phyloP scores from a whole-genome alignment of 2,113 vertebrate genomes.

The Patagioenas fasciata region DNA sequence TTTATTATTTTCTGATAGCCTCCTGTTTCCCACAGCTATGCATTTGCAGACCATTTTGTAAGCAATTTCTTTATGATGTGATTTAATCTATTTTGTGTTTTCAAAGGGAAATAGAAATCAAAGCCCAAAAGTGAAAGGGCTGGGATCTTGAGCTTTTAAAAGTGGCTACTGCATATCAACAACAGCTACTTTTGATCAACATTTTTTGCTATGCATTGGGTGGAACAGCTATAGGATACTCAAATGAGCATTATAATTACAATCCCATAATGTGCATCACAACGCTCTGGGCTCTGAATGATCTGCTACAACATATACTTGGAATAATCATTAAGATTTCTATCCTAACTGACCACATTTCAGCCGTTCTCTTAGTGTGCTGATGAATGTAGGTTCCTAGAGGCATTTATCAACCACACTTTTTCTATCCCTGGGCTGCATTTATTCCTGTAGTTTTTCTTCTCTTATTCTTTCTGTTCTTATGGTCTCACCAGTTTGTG shows the following conservation, averaged over 20 bases:
- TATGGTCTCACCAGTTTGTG: neutral
- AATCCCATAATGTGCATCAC: neutral
- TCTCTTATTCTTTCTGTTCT: neutral
- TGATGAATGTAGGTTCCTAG: neutral
- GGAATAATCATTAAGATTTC: constrained; percentile 13
- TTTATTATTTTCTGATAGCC: constrained; percentile 1
- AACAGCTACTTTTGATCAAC: neutral
- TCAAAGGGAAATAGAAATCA: constrained; percentile 27
- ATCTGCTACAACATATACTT: neutral
- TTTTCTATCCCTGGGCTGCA: neutral
- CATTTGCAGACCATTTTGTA: neutral
- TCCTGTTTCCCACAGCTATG: neutral
- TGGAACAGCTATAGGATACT: neutral
- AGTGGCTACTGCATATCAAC: neutral
- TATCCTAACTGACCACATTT: neutral
- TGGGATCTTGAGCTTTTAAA: neutral
- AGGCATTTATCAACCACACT: neutral
- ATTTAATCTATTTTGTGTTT: constrained; percentile 6
- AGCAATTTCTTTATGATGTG: constrained; percentile 6
- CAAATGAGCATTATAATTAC: constrained; percentile 17
- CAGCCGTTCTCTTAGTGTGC: neutral
- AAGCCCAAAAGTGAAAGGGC: neutral
- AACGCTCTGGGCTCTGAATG: neutral
- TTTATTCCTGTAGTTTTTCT: neutral
- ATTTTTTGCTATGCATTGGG: neutral